Evolutionary conservation across 2,113 vertebrate genomes (phyloP).

Genomic region (Entomyzon cyanotis): DNA sequence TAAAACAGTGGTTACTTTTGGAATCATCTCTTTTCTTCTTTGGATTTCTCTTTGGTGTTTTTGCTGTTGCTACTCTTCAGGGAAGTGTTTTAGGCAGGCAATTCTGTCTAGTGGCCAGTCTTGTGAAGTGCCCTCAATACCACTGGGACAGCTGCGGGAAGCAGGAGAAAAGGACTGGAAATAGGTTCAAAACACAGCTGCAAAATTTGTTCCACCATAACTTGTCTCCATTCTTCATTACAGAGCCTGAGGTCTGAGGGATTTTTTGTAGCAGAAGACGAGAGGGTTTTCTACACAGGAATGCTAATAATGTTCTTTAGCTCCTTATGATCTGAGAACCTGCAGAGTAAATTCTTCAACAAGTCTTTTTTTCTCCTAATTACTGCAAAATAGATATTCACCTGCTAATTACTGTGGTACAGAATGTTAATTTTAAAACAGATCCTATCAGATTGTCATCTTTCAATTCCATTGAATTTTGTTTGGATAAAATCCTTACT

Average conservation of each 20-base stretch:
- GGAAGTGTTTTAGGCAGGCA: background rate
- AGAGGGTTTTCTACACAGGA: background rate
- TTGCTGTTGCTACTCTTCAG: background rate
- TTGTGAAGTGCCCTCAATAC: background rate
- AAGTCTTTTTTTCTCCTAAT: background rate
- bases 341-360: background rate
- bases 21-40: background rate
- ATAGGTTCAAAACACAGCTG: background rate
- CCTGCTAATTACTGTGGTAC: background rate
- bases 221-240: background rate
- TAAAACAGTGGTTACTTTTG: background rate
- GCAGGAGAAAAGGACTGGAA: background rate
- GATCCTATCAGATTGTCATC: background rate
- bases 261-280: background rate
- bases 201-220: background rate
- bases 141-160: background rate
- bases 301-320: background rate
- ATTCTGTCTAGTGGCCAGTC: background rate
- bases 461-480: background rate
- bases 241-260: background rate
- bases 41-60: background rate
- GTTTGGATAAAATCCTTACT: background rate
- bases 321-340: background rate
- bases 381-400: background rate
- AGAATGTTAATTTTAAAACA: background rate